A percentile compares a stretch with the other conserved stretches of the same genome.
phyloP scores from a whole-genome alignment of 92 coral and sea anemone species.

The Parazoanthus atlanticus region DNA sequence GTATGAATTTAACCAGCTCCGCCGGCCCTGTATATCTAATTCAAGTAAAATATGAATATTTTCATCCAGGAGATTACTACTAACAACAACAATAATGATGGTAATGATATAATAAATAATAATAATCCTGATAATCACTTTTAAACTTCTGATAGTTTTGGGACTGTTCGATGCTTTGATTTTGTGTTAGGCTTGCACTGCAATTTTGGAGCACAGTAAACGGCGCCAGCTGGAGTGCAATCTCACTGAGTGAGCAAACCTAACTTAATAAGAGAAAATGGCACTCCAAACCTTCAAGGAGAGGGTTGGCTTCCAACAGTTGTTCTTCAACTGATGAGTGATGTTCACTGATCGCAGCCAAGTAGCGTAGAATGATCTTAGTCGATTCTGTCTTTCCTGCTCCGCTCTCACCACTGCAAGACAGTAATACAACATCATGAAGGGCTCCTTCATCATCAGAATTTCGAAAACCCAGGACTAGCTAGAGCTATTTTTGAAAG shows the following conservation, averaged over 20 bases:
- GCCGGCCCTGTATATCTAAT: too few species aligned
- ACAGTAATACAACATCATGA: not conserved
- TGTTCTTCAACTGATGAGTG: conserved; percentile 92
- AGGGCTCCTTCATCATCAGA: not conserved
- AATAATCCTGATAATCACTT: too few species aligned
- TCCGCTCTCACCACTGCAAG: conserved; percentile 92
- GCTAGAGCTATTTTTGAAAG: too few species aligned
- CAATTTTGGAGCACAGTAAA: too few species aligned
- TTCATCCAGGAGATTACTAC: too few species aligned
- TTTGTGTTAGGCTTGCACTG: too few species aligned
- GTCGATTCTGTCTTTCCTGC: conserved; percentile 98
- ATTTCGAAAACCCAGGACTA: not conserved
- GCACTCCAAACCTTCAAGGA: conserved; percentile 75
- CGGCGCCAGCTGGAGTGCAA: not conserved
- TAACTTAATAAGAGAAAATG: not conserved
- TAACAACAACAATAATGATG: too few species aligned
- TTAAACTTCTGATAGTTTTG: too few species aligned
- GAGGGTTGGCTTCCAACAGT: conserved; percentile 91
- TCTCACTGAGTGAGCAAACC: not conserved
- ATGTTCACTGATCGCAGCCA: conserved; percentile 88
- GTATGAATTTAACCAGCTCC: too few species aligned
- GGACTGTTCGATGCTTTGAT: too few species aligned
- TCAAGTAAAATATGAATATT: too few species aligned
- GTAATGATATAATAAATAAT: too few species aligned
- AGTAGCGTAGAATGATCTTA: conserved; percentile 86